phyloP scores from a whole-genome alignment of 2,888 invertebrate species.

The Glaucopsyche alexis region DNA sequence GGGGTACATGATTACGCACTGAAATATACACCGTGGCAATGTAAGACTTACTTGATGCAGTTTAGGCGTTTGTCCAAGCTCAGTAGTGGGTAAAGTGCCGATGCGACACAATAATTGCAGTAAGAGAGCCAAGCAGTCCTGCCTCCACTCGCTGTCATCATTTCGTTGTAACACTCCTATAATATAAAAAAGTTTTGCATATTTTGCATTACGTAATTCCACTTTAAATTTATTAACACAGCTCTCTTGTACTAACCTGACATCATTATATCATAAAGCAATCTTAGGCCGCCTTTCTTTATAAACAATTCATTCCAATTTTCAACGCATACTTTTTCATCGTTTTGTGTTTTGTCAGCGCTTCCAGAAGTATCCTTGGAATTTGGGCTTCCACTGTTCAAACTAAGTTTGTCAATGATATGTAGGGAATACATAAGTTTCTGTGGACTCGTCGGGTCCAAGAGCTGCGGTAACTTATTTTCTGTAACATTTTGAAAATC shows the following conservation, averaged over 20 bases:
- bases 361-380: slow-evolving; percentile 53
- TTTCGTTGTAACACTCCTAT: slow-evolving; percentile 84
- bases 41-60: slow-evolving; percentile 81
- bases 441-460: slow-evolving; percentile 94
- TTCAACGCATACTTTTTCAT: slow-evolving; percentile 59
- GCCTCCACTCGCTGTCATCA: slow-evolving; percentile 94
- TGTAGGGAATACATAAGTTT: slow-evolving; percentile 97
- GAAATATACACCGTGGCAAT: background rate
- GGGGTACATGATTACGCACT: no score
- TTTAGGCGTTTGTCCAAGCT: slow-evolving; percentile 67
- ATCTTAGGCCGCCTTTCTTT: slow-evolving; percentile 91
- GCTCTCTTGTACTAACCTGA: slow-evolving; percentile 78
- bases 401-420: slow-evolving; percentile 83
- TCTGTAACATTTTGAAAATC: slow-evolving; percentile 89
- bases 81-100: slow-evolving; percentile 83
- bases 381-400: slow-evolving; percentile 55
- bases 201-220: background rate
- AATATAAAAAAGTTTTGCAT: background rate
- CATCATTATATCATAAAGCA: slow-evolving; percentile 95
- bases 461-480: slow-evolving; percentile 84
- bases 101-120: slow-evolving; percentile 92
- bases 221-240: background rate
- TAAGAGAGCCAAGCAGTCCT: slow-evolving; percentile 94
- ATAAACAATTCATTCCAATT: slow-evolving; percentile 90
- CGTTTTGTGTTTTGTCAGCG: slow-evolving; percentile 52